These are phyloP conservation scores for Actenoides hombroni DNA, from an alignment of 2,113 vertebrate species.

Conservation along the genomic window DNA sequence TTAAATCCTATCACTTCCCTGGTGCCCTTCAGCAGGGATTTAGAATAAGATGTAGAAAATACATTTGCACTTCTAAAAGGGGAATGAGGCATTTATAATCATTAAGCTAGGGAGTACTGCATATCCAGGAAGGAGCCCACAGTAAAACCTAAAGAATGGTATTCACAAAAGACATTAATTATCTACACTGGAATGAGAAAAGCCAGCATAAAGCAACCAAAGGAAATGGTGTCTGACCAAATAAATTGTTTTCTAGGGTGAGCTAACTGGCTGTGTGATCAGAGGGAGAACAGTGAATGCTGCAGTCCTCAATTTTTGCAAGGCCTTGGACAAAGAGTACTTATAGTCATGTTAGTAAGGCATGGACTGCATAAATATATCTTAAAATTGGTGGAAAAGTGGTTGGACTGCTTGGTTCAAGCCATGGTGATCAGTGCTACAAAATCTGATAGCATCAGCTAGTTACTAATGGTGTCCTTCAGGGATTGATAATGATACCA, in stretches of 20 bases:
- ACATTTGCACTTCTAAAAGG: background rate
- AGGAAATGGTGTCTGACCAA: too few species aligned
- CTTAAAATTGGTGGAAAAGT: background rate
- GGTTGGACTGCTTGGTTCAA: background rate
- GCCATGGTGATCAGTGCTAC: background rate
- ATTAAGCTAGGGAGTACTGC: background rate
- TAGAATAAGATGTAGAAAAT: background rate
- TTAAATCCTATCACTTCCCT: background rate
- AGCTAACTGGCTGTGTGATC: too few species aligned
- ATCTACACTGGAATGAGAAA: background rate
- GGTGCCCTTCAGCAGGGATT: background rate
- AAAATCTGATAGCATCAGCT: background rate
- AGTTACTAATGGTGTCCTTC: background rate
- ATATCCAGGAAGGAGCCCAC: background rate
- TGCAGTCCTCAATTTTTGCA: background rate
- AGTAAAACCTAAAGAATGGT: background rate
- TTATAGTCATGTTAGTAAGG: background rate
- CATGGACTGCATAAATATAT: background rate
- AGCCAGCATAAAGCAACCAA: background rate
- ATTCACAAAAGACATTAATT: background rate
- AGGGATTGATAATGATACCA: background rate
- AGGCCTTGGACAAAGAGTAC: background rate
- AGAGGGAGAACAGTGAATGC: too few species aligned
- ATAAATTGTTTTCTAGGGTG: too few species aligned
- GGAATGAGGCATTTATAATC: background rate